phyloP scores from a whole-genome alignment of 2,113 vertebrate genomes.

The Trogon melanurus region DNA sequence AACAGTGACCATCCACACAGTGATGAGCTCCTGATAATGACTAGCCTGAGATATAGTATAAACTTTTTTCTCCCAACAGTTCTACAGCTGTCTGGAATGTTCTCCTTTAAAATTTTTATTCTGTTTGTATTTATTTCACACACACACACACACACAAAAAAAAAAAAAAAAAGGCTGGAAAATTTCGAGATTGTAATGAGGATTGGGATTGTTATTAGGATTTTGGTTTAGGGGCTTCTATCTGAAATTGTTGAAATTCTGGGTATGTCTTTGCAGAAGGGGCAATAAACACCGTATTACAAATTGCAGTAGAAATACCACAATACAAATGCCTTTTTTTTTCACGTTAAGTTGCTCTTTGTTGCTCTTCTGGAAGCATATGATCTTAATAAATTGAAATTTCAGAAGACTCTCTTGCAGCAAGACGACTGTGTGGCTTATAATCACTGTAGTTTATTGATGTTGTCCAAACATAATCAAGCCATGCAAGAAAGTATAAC shows the following conservation, averaged over 20 bases:
- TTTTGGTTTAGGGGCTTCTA: not conserved
- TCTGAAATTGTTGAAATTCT: not conserved
- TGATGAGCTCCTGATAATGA: not conserved
- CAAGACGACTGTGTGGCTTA: not conserved
- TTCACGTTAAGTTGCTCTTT: not conserved
- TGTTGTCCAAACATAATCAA: not conserved
- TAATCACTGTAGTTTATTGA: not conserved
- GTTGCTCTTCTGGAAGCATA: not conserved
- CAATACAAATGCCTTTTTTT: rapidly evolving
- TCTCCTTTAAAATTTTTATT: not conserved
- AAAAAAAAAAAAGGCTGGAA: not conserved
- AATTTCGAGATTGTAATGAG: not conserved
- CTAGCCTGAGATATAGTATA: not conserved
- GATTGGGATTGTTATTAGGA: not conserved
- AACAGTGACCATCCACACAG: not conserved
- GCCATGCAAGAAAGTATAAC: rapidly evolving
- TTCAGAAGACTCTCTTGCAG: not conserved
- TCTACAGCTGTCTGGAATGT: not conserved
- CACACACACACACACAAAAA: not conserved
- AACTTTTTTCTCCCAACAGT: not conserved
- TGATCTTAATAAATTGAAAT: not conserved
- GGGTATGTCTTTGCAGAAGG: not conserved
- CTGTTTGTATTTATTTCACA: not conserved
- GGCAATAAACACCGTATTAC: not conserved
- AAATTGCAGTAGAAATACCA: not conserved